Conservation (phyloP, 2,797 vertebrate species). For the Tarsius wallacei region DNA sequence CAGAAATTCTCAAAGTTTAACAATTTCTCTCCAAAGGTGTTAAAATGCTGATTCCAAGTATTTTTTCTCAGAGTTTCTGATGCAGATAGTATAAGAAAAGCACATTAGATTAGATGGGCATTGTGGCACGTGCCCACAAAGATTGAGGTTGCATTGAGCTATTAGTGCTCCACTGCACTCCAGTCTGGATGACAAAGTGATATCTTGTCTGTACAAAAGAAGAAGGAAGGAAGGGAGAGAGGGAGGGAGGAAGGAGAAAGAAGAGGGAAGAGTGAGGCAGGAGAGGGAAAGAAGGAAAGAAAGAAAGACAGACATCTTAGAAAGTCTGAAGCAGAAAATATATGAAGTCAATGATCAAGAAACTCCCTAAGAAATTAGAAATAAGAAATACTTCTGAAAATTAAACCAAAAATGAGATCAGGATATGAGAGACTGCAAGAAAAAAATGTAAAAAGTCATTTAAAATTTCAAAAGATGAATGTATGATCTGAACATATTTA, state of each 20-base stretch:
- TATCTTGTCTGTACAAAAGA: no score
- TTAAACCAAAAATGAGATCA: background rate
- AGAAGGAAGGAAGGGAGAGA: no score
- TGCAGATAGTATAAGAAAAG: background rate
- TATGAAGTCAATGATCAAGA: background rate
- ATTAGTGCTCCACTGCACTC: no score
- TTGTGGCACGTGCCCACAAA: no score
- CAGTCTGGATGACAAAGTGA: no score
- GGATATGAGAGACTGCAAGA: background rate
- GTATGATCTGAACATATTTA: background rate
- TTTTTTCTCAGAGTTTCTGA: background rate
- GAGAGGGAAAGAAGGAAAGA: no score
- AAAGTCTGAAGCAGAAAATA: background rate
- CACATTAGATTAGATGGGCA: no score
- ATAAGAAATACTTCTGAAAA: slow-evolving; percentile 24
- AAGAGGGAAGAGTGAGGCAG: no score
- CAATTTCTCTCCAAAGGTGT: background rate
- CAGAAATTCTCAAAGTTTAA: background rate
- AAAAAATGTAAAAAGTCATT: background rate
- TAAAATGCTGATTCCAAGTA: background rate
- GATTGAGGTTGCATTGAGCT: no score
- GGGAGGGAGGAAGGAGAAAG: no score
- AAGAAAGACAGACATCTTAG: background rate
- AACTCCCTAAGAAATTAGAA: background rate
- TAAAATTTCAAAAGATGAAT: background rate